Evolutionary conservation across 1,140 invertebrate genomes (phyloP).

Genomic region (Chelonus insularis): DNA sequence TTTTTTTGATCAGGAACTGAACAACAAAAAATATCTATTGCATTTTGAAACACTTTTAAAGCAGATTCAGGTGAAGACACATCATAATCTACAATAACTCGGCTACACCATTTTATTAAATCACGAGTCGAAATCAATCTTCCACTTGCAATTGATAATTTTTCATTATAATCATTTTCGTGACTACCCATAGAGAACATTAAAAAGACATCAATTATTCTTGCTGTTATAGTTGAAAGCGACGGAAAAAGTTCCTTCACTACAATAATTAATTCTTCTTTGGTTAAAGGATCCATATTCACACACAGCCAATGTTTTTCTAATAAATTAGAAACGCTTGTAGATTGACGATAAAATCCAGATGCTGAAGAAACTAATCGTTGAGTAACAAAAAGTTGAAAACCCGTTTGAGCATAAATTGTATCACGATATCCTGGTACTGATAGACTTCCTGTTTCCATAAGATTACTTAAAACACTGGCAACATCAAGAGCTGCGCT

Average conservation of each 20-base stretch:
- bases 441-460: constrained; percentile 81
- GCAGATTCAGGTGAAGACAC: constrained; percentile 74
- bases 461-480: constrained; percentile 80
- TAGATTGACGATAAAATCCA: constrained; percentile 69
- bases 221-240: constrained; percentile 73
- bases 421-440: constrained; percentile 86
- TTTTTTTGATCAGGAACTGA: constrained; percentile 67
- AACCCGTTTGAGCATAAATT: constrained; percentile 76
- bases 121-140: constrained; percentile 81
- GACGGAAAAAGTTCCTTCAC: constrained; percentile 72
- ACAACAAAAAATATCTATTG: constrained; percentile 87
- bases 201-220: constrained; percentile 83
- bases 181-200: constrained; percentile 76
- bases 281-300: constrained; percentile 77
- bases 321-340: constrained; percentile 67
- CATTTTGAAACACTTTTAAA: constrained; percentile 83
- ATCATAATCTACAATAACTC: constrained; percentile 75
- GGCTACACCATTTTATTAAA: constrained; percentile 89
- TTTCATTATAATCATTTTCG: constrained; percentile 45
- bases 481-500: constrained; percentile 90
- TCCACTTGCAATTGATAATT: constrained; percentile 58
- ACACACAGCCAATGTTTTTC: constrained; percentile 83
- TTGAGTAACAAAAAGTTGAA: constrained; percentile 91
- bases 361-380: constrained; percentile 63
- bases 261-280: constrained; percentile 71